phyloP scores from a whole-genome alignment of 2,888 invertebrate genomes.

The Chloroclysta siterata region DNA sequence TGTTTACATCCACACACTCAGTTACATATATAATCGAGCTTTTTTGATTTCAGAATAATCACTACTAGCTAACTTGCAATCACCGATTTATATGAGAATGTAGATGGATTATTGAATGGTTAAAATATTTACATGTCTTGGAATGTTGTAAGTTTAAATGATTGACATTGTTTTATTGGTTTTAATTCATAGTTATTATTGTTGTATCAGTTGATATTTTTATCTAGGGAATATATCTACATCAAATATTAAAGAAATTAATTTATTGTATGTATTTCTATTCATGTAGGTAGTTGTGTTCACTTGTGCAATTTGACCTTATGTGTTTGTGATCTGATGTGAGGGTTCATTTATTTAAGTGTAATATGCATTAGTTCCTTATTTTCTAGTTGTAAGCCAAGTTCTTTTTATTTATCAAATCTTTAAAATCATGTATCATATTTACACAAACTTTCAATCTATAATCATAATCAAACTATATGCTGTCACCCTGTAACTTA shows the following conservation, averaged over 20 bases:
- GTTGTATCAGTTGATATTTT: slow-evolving; percentile 81
- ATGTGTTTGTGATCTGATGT: slow-evolving; percentile 83
- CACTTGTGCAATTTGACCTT: slow-evolving; percentile 77
- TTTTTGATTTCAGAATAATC: slow-evolving; percentile 18
- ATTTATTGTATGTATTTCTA: slow-evolving; percentile 76
- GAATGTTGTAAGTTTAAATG: slow-evolving; percentile 70
- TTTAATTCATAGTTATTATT: slow-evolving; percentile 70
- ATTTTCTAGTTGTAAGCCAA: slow-evolving; percentile 75
- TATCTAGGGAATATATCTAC: slow-evolving; percentile 69
- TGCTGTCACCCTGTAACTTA: slow-evolving; percentile 58
- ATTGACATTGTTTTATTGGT: slow-evolving; percentile 77
- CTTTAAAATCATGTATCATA: slow-evolving; percentile 46
- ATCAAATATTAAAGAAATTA: slow-evolving; percentile 77
- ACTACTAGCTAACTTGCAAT: slow-evolving; percentile 13
- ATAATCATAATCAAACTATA: slow-evolving; percentile 45
- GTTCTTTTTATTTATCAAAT: slow-evolving; percentile 59
- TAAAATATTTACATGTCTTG: slow-evolving; percentile 49
- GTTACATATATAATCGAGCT: slow-evolving; percentile 38
- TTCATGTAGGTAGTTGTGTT: slow-evolving; percentile 72
- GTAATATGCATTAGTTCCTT: slow-evolving; percentile 82
- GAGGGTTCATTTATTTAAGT: slow-evolving; percentile 75
- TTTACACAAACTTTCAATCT: slow-evolving; percentile 48
- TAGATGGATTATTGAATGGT: slow-evolving; percentile 18
- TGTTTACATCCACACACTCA: slow-evolving; percentile 11
- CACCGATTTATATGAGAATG: slow-evolving; percentile 4